A percentile compares a stretch with the other conserved stretches of the same genome.
phyloP scores from a whole-genome alignment of 2,113 vertebrate genomes.

The Argyrosomus japonicus region DNA sequence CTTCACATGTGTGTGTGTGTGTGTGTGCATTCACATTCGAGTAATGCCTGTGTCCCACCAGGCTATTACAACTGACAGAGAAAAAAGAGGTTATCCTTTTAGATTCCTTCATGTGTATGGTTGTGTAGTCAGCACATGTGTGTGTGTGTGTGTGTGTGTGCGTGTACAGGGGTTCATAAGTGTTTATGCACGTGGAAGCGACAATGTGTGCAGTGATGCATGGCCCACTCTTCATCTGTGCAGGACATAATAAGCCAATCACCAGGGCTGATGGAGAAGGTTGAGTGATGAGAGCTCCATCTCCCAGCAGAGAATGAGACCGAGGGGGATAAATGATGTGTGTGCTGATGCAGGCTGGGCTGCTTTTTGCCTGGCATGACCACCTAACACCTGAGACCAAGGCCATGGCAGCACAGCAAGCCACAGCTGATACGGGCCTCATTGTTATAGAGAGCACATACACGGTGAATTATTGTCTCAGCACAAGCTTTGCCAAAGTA shows the following conservation, averaged over 20 bases:
- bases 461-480: conserved; percentile 34
- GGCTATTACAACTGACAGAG: conserved; percentile 30
- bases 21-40: conserved; percentile 6
- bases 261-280: conserved; percentile 68
- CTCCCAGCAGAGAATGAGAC: conserved; percentile 56
- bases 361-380: conserved; percentile 52
- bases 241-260: conserved; percentile 82
- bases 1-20: background rate
- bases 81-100: conserved; percentile 44
- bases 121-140: conserved; percentile 1
- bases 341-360: conserved; percentile 60
- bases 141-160: conserved; percentile 16
- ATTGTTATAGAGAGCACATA: conserved; percentile 50
- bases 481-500: conserved; percentile 30
- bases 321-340: conserved; percentile 71
- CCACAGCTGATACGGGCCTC: conserved; percentile 52
- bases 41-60: conserved; percentile 13
- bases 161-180: background rate
- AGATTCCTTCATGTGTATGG: conserved; percentile 31
- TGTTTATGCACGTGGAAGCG: conserved; percentile 36
- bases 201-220: conserved; percentile 64
- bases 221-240: conserved; percentile 62
- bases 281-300: conserved; percentile 74
- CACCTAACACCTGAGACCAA: conserved; percentile 74
- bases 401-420: conserved; percentile 33